phyloP scores from a whole-genome alignment of 2,888 invertebrate species.

The Xanthorhoe designata region DNA sequence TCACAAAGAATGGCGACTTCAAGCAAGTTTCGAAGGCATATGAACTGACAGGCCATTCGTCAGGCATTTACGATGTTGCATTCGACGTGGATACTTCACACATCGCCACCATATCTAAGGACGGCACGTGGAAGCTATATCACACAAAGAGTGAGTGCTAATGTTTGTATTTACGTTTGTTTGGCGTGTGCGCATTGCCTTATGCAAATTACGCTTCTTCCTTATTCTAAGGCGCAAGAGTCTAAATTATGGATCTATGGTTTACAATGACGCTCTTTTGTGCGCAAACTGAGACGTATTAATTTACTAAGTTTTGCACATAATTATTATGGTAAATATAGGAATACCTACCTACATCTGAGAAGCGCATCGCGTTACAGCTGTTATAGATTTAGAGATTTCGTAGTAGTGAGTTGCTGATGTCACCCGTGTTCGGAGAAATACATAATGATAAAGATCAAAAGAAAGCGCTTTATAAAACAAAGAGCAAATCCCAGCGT shows the following conservation, averaged over 20 bases:
- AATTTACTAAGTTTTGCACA: neutral
- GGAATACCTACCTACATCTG: neutral
- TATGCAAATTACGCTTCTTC: constrained; percentile 45
- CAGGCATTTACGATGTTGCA: constrained; percentile 92
- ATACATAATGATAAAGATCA: neutral
- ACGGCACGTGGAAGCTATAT: constrained; percentile 94
- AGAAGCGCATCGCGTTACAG: neutral
- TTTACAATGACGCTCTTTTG: constrained; percentile 12
- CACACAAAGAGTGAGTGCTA: constrained; percentile 91
- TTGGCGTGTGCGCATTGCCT: constrained; percentile 58
- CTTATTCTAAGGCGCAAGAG: constrained; percentile 44
- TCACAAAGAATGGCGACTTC: constrained; percentile 90
- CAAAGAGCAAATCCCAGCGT: neutral
- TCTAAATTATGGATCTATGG: constrained; percentile 38
- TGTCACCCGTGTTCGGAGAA: neutral
- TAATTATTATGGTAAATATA: neutral
- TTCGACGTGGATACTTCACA: constrained; percentile 93
- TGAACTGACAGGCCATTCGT: constrained; percentile 92
- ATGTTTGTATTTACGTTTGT: constrained; percentile 45
- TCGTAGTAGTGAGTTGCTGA: constrained; percentile 10
- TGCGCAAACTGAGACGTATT: constrained; percentile 4
- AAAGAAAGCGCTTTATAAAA: neutral
- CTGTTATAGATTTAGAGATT: constrained; percentile 9
- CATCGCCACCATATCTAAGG: constrained; percentile 94
- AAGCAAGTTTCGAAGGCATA: constrained; percentile 91